Base-by-base conservation (phyloP, 2,113 vertebrate species). In the Engraulis encrasicolus region DNA sequence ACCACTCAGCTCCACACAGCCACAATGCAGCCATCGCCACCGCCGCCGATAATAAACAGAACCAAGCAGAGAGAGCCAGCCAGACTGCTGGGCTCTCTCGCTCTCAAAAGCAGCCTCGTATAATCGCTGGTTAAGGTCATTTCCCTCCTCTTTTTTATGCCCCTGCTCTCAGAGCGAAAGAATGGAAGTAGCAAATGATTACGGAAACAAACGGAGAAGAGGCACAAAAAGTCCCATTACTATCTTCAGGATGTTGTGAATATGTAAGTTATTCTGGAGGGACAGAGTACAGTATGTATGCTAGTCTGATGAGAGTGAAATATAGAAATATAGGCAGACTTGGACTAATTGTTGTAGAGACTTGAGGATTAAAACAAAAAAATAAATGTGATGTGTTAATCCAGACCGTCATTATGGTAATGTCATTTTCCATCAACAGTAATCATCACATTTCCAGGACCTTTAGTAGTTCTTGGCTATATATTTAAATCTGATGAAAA, bases 71-170 rank as follows among this genome's bases (percentile, higher is more conserved):
- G 40, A 9, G 40, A 9, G 4, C 49, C 78, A n/a, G 74, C 50
- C 7, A 7, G 81, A 14, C 27, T 2, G 27, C 3, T 3, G 40
- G 40, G 61, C 61, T 38, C 34, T 14, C 49, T 36, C 17, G 37
- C n/a, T 45, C 52, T 11, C 17, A 61, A 34, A 54, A 50, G 82
- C 71, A 23, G 48, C 71, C n/a, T 19, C 40, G 31, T 78, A n/a
- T n/a, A 37, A 77, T 83, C 82, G 77, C 38, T 66, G 48, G 78
- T 36, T n/a, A 31, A 78, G n/a, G 82, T 66, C 49, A 52, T 78
- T 49, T 83, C 15, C 71, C 77, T 78, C 78, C 77, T 83, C 77
- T 78, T 52, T 83, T 17, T n/a, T 74, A 14, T 34, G 49, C 52
- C 34, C 27, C 34, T 45, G 27, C 61, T 34, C 11, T 2, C n/a